Conservation (phyloP, 2,888 invertebrate genomes). For the Orchesella flavescens region DNA sequence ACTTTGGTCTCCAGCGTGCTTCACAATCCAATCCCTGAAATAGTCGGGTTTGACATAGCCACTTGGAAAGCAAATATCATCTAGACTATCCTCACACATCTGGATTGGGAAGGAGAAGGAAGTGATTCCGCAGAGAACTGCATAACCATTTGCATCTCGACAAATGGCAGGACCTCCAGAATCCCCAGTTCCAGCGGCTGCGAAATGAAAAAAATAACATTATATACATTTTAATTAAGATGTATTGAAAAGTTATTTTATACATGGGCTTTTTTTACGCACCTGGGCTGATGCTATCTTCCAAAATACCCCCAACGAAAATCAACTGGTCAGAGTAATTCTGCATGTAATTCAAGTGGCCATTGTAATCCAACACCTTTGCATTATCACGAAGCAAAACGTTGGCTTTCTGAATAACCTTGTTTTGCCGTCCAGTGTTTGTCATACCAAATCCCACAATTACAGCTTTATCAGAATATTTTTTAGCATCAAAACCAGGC, state of each 20-base stretch:
- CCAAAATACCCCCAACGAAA: conserved; percentile 13
- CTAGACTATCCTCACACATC: neutral
- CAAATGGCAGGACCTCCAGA: conserved; percentile 40
- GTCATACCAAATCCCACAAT: conserved; percentile 15
- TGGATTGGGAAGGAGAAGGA: neutral
- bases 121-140: conserved; percentile 20
- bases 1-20: conserved; percentile 9
- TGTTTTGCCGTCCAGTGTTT: neutral
- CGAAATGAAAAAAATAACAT: no score
- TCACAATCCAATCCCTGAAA: conserved; percentile 19
- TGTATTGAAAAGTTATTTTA: neutral
- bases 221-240: neutral
- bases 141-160: neutral
- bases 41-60: neutral
- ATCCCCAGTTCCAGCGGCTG: no score
- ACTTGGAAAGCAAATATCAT: neutral
- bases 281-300: no score
- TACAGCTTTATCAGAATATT: neutral
- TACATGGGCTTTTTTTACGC: neutral
- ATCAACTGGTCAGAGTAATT: neutral
- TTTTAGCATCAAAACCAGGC: neutral
- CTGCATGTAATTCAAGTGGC: no score
- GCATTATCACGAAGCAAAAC: neutral
- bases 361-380: no score
- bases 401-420: conserved; percentile 1